A percentile compares a stretch with the other conserved stretches of the same genome.
Conservation (phyloP, 2,113 vertebrate genomes). For the Platycercus adscitus region DNA sequence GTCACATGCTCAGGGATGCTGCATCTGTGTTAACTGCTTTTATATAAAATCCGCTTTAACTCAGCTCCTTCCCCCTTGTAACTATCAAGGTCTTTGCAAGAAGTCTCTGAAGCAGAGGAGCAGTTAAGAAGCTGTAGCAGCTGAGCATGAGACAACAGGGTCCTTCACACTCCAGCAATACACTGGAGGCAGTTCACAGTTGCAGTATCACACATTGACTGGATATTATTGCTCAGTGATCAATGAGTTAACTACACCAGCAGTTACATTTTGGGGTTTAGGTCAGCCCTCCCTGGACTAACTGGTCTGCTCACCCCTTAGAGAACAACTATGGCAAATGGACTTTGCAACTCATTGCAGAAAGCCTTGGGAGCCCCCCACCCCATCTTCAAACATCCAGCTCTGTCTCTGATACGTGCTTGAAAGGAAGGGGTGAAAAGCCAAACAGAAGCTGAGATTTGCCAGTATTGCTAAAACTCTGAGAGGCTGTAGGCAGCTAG, state of each 20-base stretch:
- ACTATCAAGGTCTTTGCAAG: not conserved
- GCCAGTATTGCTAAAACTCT: not conserved
- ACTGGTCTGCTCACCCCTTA: not conserved
- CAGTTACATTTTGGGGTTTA: not conserved
- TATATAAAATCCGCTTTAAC: not conserved
- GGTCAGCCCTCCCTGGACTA: not conserved
- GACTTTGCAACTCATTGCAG: not conserved
- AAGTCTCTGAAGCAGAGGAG: not conserved
- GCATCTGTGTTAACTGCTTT: not conserved
- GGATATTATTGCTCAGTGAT: not conserved
- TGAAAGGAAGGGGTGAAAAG: not conserved
- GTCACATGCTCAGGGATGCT: not conserved
- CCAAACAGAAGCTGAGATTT: not conserved
- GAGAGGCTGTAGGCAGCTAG: not conserved
- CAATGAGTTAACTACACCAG: not conserved
- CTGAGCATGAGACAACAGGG: not conserved
- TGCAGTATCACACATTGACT: not conserved
- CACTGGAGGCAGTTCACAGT: not conserved
- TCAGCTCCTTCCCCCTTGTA: not conserved
- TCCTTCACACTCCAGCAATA: not conserved
- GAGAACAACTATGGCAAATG: not conserved
- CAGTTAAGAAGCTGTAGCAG: not conserved
- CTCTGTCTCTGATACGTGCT: not conserved
- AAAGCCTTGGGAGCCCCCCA: not conserved
- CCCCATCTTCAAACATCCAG: not conserved